Evolutionary conservation across 2,113 vertebrate species (phyloP).

Genomic region (Rhineura floridana): DNA sequence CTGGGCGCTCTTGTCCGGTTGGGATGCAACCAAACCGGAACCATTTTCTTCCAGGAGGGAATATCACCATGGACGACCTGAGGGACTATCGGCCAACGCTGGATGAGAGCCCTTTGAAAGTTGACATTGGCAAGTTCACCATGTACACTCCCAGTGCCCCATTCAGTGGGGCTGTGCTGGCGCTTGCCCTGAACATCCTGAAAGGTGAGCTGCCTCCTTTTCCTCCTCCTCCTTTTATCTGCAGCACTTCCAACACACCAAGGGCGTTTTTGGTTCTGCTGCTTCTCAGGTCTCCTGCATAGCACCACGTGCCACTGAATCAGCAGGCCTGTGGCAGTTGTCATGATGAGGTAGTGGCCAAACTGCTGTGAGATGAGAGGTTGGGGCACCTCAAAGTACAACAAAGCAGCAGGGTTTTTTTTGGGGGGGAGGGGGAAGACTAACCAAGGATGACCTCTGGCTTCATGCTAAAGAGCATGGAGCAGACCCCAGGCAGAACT

Average conservation of each 20-base stretch:
- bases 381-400: too few relatives aligned
- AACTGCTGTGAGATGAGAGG: too few relatives aligned
- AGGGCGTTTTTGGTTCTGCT: background rate
- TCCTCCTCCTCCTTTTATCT: too few relatives aligned
- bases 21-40: too few relatives aligned
- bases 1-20: too few relatives aligned
- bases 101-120: slow-evolving; percentile 78
- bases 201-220: slow-evolving; percentile 75
- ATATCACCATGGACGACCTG: slow-evolving; percentile 88
- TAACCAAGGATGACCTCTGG: background rate
- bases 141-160: slow-evolving; percentile 86
- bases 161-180: slow-evolving; percentile 89
- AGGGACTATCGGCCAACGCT: slow-evolving; percentile 78
- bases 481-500: background rate
- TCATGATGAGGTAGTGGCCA: too few relatives aligned
- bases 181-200: slow-evolving; percentile 92
- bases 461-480: background rate
- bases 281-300: background rate
- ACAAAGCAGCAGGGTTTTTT: too few relatives aligned
- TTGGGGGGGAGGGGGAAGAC: background rate
- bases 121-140: slow-evolving; percentile 79
- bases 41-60: slow-evolving; percentile 84
- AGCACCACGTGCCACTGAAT: too few relatives aligned
- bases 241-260: background rate
- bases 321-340: too few relatives aligned